Base-by-base conservation (phyloP, 2,888 invertebrate species). In the Cacoxenus indagator region DNA sequence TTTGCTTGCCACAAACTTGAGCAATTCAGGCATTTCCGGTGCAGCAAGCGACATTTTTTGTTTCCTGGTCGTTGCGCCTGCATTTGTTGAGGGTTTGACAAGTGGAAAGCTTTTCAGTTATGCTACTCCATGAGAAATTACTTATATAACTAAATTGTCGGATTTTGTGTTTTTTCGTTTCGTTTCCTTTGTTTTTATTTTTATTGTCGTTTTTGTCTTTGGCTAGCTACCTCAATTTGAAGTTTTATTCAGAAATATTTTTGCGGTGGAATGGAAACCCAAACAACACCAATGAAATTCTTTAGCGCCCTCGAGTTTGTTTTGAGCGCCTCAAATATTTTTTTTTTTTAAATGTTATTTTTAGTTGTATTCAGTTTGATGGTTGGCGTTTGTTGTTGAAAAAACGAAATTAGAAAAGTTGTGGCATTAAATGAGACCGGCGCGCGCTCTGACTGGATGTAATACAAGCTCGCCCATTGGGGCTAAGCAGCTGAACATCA, bases 351-450 rank as follows among this genome's bases (percentile, higher is more conserved):
- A 11, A 37, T 14, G 37, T 5, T 14, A 2, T 37, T 37, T 5
- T 37, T 37, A 11, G 2, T 37, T 37, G n/a, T n/a, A n/a, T n/a
- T n/a, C n/a, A n/a, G n/a, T 51, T 51, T 51, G 51, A 19, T 22
- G 22, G 9, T 37, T 51, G 22, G 9, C 22, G 51, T 5, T 22
- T 19, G 48, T 19, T 48, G 17, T 37, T 51, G 51, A 6, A 62
- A 62, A 62, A 43, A 62, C 61, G 17, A 62, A 62, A 62, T 62
- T 62, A 62, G 61, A 62, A 62, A 62, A 62, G 61, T 62, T 62
- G 22, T 62, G 43, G 22, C 61, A 43, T 26, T 19, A 62, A 62
- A 62, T 43, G 59, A 59, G 31, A 59, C 22, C n/a, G 51, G 14
- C 19, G n/a, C n/a, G n/a, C n/a, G n/a, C n/a, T n/a, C n/a, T n/a